Conservation (phyloP, 2,113 vertebrate genomes). For the Triplophysa tibetana region DNA sequence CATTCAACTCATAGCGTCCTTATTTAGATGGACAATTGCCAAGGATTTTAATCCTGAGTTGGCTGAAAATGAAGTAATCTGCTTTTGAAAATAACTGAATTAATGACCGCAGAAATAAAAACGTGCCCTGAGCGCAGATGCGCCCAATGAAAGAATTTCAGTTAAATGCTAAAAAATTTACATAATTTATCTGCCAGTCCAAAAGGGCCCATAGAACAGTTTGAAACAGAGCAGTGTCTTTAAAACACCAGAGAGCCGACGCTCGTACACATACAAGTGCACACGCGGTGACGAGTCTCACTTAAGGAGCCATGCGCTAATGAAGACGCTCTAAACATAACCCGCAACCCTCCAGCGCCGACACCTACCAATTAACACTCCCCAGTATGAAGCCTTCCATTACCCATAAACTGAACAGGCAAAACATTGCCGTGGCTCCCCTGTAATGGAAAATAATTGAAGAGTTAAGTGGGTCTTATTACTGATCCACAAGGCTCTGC, state of each 20-base stretch:
- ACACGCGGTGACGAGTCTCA: constrained; percentile 42
- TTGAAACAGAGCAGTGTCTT: constrained; percentile 30
- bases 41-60: not conserved
- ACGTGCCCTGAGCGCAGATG: constrained; percentile 24
- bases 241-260: constrained; percentile 25
- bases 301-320: constrained; percentile 74
- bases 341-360: constrained; percentile 71
- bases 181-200: constrained; percentile 39
- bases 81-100: constrained; percentile 35
- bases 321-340: constrained; percentile 80
- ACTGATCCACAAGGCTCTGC: constrained; percentile 76
- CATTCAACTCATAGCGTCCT: not conserved
- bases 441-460: constrained; percentile 84
- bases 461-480: constrained; percentile 83
- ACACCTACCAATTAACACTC: constrained; percentile 85
- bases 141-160: constrained; percentile 35
- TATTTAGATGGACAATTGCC: constrained; percentile 1
- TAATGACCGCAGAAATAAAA: constrained; percentile 28
- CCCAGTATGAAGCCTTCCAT: constrained; percentile 74
- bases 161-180: constrained; percentile 30
- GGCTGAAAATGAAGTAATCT: constrained; percentile 25
- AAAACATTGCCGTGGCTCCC: constrained; percentile 76
- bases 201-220: constrained; percentile 16
- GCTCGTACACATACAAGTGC: not conserved
- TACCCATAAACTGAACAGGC: constrained; percentile 79